Conservation (phyloP, 2,888 invertebrate genomes). For the Drosophila anomelani region DNA sequence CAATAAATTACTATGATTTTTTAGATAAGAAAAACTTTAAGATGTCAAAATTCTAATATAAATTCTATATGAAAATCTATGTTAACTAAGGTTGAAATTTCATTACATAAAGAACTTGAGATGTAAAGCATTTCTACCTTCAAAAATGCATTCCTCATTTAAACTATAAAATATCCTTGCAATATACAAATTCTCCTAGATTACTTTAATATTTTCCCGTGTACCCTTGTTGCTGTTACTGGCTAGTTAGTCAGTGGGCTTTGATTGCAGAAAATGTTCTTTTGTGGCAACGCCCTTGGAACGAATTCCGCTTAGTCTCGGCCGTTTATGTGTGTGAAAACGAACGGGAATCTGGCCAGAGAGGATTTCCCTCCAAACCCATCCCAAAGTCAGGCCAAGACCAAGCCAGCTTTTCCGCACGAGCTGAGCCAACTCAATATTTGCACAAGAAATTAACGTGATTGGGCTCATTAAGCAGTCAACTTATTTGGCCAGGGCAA, state of each 20-base stretch:
- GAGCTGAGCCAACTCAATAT: constrained; percentile 59
- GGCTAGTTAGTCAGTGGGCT: constrained; percentile 57
- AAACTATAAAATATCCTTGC: too few species aligned
- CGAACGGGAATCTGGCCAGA: constrained; percentile 5
- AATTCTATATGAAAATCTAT: background rate
- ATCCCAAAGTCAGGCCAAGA: background rate
- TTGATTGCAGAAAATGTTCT: constrained; percentile 54
- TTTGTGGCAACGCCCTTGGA: constrained; percentile 67
- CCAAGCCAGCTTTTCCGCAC: constrained; percentile 51
- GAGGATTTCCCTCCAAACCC: constrained; percentile 3
- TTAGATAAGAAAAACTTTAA: background rate
- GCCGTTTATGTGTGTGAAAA: constrained; percentile 61
- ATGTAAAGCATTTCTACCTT: background rate
- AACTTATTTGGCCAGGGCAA: constrained; percentile 55
- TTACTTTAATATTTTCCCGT: background rate
- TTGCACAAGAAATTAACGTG: constrained; percentile 74
- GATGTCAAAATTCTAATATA: background rate
- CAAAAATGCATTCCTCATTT: too few species aligned
- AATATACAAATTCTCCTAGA: background rate
- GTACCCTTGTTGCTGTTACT: constrained; percentile 14
- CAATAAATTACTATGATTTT: background rate
- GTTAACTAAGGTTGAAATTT: too few species aligned
- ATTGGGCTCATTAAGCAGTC: constrained; percentile 77
- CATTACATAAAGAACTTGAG: background rate
- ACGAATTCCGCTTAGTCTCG: constrained; percentile 62